Evolutionary conservation across 2,113 vertebrate genomes (phyloP).

Genomic region (Saguinus midas): DNA sequence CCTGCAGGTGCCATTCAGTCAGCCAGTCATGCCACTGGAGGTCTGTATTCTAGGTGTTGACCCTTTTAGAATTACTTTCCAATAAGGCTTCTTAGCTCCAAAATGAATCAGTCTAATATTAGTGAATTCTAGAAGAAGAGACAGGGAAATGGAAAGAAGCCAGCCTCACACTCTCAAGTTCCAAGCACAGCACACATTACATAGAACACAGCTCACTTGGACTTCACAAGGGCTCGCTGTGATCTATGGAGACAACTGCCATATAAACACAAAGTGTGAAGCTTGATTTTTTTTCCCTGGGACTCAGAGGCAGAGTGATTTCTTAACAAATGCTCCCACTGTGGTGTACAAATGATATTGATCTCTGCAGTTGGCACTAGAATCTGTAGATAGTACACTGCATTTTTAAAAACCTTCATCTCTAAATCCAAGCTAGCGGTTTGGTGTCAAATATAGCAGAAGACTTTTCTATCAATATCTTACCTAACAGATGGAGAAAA

Average conservation of each 20-base stretch:
- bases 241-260: neutral
- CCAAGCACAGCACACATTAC: neutral
- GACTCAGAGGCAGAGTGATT: slow-evolving; percentile 30
- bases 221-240: neutral
- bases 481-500: neutral
- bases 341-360: slow-evolving; percentile 45
- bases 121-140: neutral
- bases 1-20: neutral
- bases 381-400: neutral
- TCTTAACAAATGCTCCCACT: slow-evolving; percentile 45
- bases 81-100: neutral
- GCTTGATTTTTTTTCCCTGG: slow-evolving; percentile 19
- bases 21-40: no score
- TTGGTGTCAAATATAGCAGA: slow-evolving; percentile 36
- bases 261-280: neutral
- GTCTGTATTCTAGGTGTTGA: neutral
- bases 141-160: neutral
- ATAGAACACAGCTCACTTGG: neutral
- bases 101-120: neutral
- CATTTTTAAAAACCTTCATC: slow-evolving; percentile 50
- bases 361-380: slow-evolving; percentile 39
- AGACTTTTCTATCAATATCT: slow-evolving; percentile 12
- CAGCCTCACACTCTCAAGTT: neutral
- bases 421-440: slow-evolving; percentile 56
- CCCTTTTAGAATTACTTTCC: neutral